A percentile compares a stretch with the other conserved stretches of the same genome.
phyloP scores from a whole-genome alignment of 2,797 vertebrate species.

The Austrolebias charrua region DNA sequence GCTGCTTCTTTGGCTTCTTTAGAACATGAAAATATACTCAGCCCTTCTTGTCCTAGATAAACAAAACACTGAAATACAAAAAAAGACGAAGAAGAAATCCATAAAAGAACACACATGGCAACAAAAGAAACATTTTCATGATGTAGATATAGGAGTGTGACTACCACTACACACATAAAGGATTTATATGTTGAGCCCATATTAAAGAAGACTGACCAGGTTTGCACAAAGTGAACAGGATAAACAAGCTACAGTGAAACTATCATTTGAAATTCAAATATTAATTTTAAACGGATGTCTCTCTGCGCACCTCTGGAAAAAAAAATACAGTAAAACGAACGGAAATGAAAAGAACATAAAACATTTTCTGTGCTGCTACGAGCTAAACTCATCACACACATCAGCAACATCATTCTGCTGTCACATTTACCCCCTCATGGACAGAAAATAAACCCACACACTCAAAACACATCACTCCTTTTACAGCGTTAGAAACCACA shows the following conservation, averaged over 20 bases:
- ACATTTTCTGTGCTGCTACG: constrained; percentile 19
- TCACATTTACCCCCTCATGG: constrained; percentile 23
- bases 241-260: neutral
- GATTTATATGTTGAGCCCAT: constrained; percentile 7
- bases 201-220: neutral
- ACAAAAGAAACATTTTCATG: neutral
- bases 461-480: neutral
- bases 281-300: neutral
- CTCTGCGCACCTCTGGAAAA: constrained; percentile 1
- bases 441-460: constrained; percentile 6
- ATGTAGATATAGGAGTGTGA: constrained; percentile 16
- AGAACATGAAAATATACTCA: constrained; percentile 27
- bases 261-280: constrained; percentile 7
- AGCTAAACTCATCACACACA: constrained; percentile 8
- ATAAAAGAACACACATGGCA: constrained; percentile 17
- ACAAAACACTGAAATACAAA: constrained; percentile 40
- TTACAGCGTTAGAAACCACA: neutral
- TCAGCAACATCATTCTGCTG: constrained; percentile 22
- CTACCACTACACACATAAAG: neutral
- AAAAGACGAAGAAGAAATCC: constrained; percentile 9
- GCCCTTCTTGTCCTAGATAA: constrained; percentile 43
- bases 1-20: constrained; percentile 54
- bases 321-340: neutral
- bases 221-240: neutral
- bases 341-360: constrained; percentile 13